phyloP scores from a whole-genome alignment of 2,888 invertebrate genomes.

The Philaethria dido region DNA sequence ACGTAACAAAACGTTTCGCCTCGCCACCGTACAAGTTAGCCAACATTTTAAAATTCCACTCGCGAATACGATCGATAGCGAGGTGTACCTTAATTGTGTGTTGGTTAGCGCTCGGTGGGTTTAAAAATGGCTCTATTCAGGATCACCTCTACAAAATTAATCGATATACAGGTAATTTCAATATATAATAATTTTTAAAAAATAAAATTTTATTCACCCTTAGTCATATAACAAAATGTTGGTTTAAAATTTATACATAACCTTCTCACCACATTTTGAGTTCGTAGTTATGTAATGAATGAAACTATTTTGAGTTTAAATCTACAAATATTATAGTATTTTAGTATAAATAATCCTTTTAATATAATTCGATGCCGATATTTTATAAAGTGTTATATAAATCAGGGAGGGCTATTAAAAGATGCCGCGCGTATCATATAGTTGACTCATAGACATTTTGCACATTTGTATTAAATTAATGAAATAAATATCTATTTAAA shows the following conservation, averaged over 20 bases:
- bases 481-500: not conserved
- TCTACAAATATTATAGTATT: not conserved
- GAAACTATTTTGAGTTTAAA: slow-evolving; percentile 55
- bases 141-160: slow-evolving; percentile 85
- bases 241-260: slow-evolving; percentile 44
- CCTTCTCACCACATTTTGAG: slow-evolving; percentile 52
- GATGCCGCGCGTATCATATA: slow-evolving; percentile 14
- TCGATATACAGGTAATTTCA: slow-evolving; percentile 84
- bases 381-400: slow-evolving; percentile 9
- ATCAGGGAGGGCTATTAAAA: slow-evolving; percentile 7
- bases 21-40: slow-evolving; percentile 30
- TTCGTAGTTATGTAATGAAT: slow-evolving; percentile 58
- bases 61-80: slow-evolving; percentile 71
- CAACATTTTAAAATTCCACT: slow-evolving; percentile 48
- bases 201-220: slow-evolving; percentile 29
- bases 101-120: slow-evolving; percentile 64
- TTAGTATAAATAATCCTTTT: not conserved
- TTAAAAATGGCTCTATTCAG: slow-evolving; percentile 87
- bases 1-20: slow-evolving; percentile 14
- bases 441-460: slow-evolving; percentile 14
- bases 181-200: slow-evolving; percentile 32
- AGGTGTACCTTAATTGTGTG: slow-evolving; percentile 54
- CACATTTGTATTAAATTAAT: not conserved
- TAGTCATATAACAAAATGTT: slow-evolving; percentile 34
- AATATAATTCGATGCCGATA: not conserved